These are phyloP conservation scores for Pseudeuparius sepicola DNA, from an alignment of 2,888 invertebrate species.

Conservation along the genomic window DNA sequence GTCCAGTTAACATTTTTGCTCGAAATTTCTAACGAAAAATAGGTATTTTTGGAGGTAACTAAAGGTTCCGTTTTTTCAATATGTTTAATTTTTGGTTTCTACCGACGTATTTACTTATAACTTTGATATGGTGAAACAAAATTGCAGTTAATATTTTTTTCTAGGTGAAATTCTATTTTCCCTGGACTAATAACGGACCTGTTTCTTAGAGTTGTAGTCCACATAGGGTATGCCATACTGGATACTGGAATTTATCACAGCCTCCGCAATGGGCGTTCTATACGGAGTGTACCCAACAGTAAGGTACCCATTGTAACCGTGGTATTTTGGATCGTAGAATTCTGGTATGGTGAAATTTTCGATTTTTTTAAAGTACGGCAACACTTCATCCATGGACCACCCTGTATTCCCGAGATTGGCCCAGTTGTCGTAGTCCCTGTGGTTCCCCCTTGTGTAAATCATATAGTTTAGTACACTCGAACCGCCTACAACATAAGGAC, in stretches of 20 bases:
- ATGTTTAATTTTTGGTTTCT: too few species aligned
- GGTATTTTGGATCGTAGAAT: conserved; percentile 42
- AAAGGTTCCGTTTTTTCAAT: too few species aligned
- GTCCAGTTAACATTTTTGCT: too few species aligned
- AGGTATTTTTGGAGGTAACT: too few species aligned
- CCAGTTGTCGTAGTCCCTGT: conserved; percentile 81
- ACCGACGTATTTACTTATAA: too few species aligned
- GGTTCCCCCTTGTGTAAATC: conserved; percentile 84
- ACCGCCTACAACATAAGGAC: conserved; percentile 51
- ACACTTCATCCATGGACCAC: conserved; percentile 59
- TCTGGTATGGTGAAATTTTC: conserved; percentile 79
- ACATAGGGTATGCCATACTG: conserved; percentile 52
- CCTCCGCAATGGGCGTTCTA: conserved; percentile 48
- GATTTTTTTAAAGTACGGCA: conserved; percentile 72
- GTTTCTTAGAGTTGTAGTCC: conserved; percentile 56
- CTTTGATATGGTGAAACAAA: too few species aligned
- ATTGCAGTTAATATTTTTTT: too few species aligned
- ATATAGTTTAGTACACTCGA: conserved; percentile 83
- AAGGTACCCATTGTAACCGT: conserved; percentile 47
- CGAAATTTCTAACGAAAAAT: too few species aligned
- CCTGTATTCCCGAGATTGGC: conserved; percentile 64
- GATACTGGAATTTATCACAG: conserved; percentile 53
- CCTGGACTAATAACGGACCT: too few species aligned
- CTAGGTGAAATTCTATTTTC: too few species aligned
- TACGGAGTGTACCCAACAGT: conserved; percentile 48